Evolutionary conservation across 2,888 invertebrate species (phyloP), one percentile per base, ranked within the genome.

Genomic region (Tenthredo amoena): DNA sequence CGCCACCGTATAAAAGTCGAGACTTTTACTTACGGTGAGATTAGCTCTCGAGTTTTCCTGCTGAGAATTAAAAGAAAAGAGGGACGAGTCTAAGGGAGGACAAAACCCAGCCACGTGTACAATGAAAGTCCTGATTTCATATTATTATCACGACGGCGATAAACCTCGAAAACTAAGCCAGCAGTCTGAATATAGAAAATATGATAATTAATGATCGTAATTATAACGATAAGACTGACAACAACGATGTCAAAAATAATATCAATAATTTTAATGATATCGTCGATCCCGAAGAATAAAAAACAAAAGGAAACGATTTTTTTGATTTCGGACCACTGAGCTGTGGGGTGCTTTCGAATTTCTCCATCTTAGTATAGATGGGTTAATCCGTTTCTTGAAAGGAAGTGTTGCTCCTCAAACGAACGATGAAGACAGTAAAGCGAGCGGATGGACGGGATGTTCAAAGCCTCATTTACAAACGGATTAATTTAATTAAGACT

Each of bases 401-500:
- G 43, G 50, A 76, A 47, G 12, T 10, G n/a, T 12, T 21, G 18
- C 76, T 47, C 43, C 40, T 76, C 47, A 76, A 76, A 50, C 76
- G 26, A 12, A 21, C 76, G 43, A 76, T 15, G 40, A 7, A 47
- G 47, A 76, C 12, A 37, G 26, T 37, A 37, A 71, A 71, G 62
- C 26, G 62, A 62, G 62, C 62, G 26, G 62, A 62, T 21, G 62
- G 26, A 62, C 62, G 26, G 18, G 37, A 37, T 37, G 31, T 37
- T 71, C 71, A 71, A 71, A 71, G 71, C n/a, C n/a, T 37, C 31
- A 37, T 47, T 76, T 50, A 26, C 21, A 76, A 47, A 76, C 76
- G 47, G 76, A 76, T 43, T 76, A 76, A 76, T 76, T 76, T 9
- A 76, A 76, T 76, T 15, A 43, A 43, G 21, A 47, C 76, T 76